Base-by-base conservation (phyloP, 2,113 vertebrate genomes). In the Antechinus stuartii region DNA sequence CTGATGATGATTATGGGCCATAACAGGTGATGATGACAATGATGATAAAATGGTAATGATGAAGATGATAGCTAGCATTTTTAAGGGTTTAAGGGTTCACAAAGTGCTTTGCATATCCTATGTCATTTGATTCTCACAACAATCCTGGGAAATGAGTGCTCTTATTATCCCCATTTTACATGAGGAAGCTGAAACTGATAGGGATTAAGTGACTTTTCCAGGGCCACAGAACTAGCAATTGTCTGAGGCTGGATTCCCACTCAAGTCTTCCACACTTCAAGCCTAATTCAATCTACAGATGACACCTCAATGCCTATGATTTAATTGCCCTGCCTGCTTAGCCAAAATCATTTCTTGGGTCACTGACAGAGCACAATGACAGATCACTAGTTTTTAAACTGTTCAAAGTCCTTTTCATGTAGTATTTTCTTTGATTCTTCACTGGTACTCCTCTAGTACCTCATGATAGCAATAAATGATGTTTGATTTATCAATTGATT, bases 311-410 rank as follows among this genome's bases (percentile, higher is more conserved):
- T 76, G 61, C 14, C 61, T n/a, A 16, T 76, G 47, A 97, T 93
- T 90, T 95, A 92, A 92, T 96, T 95, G 96, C 95, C 96, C 96
- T 96, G 97, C 90, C 92, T 96, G 96, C 96, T 96, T 97, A 96
- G 89, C 96, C 94, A 96, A 94, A 96, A 96, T 94, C 94, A 57
- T 47, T 97, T 94, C 93, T 97, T 94, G 94, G 94, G 91, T 93
- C 94, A 97, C 91, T 95, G 93, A 92, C 93, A 97, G 76, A 95
- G 76, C 25, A 19, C 24, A 42, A 42, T 92, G 92, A 89, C 42
- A 42, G 92, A 54, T 93, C 95, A 91, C 46, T 94, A 35, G 8
- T 4, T 50, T 93, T 93, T 35, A 42, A 76, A 68, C 12, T 68
- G 30, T n/a, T 35, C 61, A 68, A 68, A 76, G 1, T 61, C 56